Evolutionary conservation across 2,888 invertebrate species (phyloP), one percentile per base, ranked within the genome.

Genomic region (Ennomos fuscantarius): DNA sequence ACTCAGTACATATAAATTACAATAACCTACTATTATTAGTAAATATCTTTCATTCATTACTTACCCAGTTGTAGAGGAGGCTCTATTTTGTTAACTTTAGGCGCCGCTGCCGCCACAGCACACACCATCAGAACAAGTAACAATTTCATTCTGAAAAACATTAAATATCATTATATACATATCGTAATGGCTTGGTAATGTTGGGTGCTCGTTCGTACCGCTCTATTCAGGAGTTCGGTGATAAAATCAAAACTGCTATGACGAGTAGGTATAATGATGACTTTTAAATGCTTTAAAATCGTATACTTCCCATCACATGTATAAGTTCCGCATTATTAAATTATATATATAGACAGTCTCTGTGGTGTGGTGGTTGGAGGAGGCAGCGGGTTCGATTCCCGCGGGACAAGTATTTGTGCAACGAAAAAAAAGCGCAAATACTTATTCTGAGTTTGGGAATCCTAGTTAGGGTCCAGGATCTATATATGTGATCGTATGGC

Each of bases 101-200:
- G 81, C n/a, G 82, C 77, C 1, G 86, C 84, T 8, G 82, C 80
- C 34, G 73, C 85, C 15, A 79, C 51, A 12, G 79, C 83, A 55
- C 81, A 84, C 56, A 86, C 57, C 68, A 78, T 65, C 63, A 87
- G 69, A 42, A 83, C 63, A 47, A 82, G 61, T 60, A 81, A 60
- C 56, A 87, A 61, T 78, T 85, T 88, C 89, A 89, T 89, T 64
- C 86, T 88, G 76, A 63, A 76, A 73, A 55, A 34, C 42, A 66
- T 72, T 72, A 48, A 44, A 35, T 48, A 45, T 24, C 8, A 50
- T 52, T 37, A 48, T 31, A 47, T 12, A 40, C 42, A 31, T 35
- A 39, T 33, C 36, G 11, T 50, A 50, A 43, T 43, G 24, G 11
- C 34, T 11, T 41, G 9, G 36, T 35, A 47, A 45, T 56, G 40